Base-by-base conservation (phyloP, 2,113 vertebrate genomes). In the Phainopepla nitens region DNA sequence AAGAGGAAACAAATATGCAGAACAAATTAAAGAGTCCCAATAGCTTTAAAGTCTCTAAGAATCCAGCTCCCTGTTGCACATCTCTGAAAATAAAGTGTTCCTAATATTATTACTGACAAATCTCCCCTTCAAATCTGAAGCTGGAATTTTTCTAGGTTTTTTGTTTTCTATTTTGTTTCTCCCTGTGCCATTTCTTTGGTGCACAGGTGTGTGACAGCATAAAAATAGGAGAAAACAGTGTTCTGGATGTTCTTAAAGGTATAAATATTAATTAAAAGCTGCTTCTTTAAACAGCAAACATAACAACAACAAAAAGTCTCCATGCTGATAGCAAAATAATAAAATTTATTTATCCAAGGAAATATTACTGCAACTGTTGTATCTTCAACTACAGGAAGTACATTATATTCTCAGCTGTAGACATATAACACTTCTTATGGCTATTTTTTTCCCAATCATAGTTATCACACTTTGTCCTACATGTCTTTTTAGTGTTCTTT, bases 1-100 rank as follows among this genome's bases (percentile, higher is more conserved):
- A 69, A 61, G 64, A 90, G 65, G 85, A 93, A 95, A n/a, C 13
- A 84, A 54, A 27, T 76, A 90, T 39, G 90, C 66, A 94, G 87
- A 96, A 39, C 42, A 50, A 50, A 35, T 62, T 42, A 31, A 16
- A 27, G 21, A 50, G 25, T 42, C 35, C 3, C 21, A 41, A 25
- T 4, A 82, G 45, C 36, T 87, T 84, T 36, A 10, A 47, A 71
- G 51, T 60, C 44, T 60, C 44, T 56, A 33, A 75, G 17, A 87
- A 69, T 64, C 36, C 16, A 82, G 20, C 7, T 72, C 29, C 20
- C 25, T 60, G 7, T 24, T 85, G 51, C 8, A 29, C 11, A 7
- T 20, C 23, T 79, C n/a, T 60, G 51, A n/a, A 44, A 27, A 78
- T 10, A 28, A 92, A 81, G 9, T 33, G 10, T 41, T 85, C 51